Evolutionary conservation across 2,113 vertebrate species (phyloP), one percentile per base, ranked within the genome.

Genomic region (Nettapus auritus): DNA sequence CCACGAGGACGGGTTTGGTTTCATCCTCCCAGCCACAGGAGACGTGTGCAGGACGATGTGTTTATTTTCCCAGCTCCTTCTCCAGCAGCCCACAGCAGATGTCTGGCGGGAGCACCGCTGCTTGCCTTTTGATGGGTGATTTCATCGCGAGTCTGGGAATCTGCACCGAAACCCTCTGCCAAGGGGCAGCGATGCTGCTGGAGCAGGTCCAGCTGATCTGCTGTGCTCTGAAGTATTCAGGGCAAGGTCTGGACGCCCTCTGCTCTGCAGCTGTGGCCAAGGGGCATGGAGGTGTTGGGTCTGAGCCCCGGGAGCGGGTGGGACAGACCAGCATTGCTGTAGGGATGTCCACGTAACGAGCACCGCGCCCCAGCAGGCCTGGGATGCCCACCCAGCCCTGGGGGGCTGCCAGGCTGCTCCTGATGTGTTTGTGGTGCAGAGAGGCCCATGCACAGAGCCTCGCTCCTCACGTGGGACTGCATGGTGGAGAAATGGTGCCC

Each of bases 381-480:
- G 52, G 44, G 46, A 18, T 79, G 59, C 53, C 60, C 53, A 62
- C 17, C 20, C 63, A 36, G 55, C 25, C 28, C 19, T 2, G 0
- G 53, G 16, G 6, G 1, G 1, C 66, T 57, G 26, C 28, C 33
- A 67, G 74, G 44, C 36, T 73, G 11, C 26, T 66, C 11, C 66
- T 79, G 52, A 36, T 31, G 31, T 36, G 69, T 18, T 44, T 55
- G 20, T 36, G 48, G 7, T 75, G 26, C 40, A 75, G 28, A 42
- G 2, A 3, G 48, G 34, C 16, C 31, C 55, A 26, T 0, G 0
- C 18, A 29, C 0, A 0, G 17, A 50, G 55, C 48, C 34, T 55
- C 10, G 31, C 48, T 50, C 26, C 48, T 67, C 67, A n/a, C 2
- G 0, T 0, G 0, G n/a, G 59, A 55, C 46, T 62, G 29, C 23